These are phyloP conservation scores for Drosophila anomalipes DNA, from an alignment of 2,888 invertebrate species.

Conservation along the genomic window DNA sequence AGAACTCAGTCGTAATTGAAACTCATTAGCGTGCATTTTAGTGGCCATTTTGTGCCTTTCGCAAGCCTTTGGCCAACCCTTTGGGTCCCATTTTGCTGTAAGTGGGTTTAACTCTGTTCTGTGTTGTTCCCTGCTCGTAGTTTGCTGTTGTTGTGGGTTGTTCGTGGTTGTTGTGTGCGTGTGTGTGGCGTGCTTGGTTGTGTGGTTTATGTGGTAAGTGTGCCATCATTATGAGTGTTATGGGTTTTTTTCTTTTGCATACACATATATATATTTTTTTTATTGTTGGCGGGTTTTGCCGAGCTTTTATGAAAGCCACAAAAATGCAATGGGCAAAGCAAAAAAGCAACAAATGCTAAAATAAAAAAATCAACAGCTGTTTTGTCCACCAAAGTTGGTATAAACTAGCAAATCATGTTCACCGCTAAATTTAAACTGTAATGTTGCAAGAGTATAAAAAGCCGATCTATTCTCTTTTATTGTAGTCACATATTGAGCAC, in stretches of 20 bases:
- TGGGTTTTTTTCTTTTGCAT: slow-evolving; percentile 48
- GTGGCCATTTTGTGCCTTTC: slow-evolving; percentile 67
- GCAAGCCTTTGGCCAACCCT: slow-evolving; percentile 65
- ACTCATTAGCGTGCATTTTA: slow-evolving; percentile 81
- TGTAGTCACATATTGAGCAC: not conserved
- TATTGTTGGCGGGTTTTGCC: slow-evolving; percentile 36
- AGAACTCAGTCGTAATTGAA: slow-evolving; percentile 72
- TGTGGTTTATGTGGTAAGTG: slow-evolving; percentile 80
- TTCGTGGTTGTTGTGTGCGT: slow-evolving; percentile 6
- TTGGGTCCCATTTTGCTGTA: slow-evolving; percentile 36
- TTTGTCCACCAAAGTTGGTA: not conserved
- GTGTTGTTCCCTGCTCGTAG: slow-evolving; percentile 9
- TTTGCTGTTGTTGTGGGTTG: slow-evolving; percentile 45
- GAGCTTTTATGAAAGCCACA: slow-evolving; percentile 20
- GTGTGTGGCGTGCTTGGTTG: slow-evolving; percentile 30
- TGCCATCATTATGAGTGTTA: slow-evolving; percentile 74
- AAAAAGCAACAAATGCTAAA: slow-evolving; percentile 3
- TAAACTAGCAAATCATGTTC: not conserved
- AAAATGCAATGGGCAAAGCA: slow-evolving; percentile 5
- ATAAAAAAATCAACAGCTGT: not conserved
- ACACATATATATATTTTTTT: slow-evolving; percentile 7
- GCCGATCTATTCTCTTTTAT: not conserved
- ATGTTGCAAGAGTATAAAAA: not conserved
- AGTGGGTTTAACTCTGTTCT: slow-evolving; percentile 9
- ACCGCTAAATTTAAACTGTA: not conserved